Conservation (phyloP, 1,140 invertebrate species). For the Drosophila willistoni region DNA sequence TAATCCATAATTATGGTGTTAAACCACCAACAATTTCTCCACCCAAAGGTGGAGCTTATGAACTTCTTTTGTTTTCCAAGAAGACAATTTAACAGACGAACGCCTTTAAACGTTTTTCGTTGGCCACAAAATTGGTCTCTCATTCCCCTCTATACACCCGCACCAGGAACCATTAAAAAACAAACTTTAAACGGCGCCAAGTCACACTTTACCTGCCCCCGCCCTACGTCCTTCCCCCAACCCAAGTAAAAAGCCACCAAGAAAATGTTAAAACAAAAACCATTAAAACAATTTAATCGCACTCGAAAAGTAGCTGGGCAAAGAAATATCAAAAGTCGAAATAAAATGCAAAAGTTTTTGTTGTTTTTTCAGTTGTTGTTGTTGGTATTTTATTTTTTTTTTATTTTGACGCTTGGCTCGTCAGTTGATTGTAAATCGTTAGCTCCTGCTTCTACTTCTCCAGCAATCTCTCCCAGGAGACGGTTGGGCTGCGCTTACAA, state of each 20-base stretch:
- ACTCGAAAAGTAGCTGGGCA: conserved; percentile 58
- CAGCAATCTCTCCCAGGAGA: conserved; percentile 4
- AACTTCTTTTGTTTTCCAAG: neutral
- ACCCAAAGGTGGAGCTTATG: neutral
- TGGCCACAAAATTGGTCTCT: conserved; percentile 42
- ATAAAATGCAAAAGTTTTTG: conserved; percentile 79
- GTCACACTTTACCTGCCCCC: neutral
- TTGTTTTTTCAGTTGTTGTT: conserved; percentile 12
- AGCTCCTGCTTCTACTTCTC: conserved; percentile 19
- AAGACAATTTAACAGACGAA: conserved; percentile 23
- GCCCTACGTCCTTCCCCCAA: neutral
- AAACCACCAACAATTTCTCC: neutral
- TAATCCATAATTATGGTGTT: neutral
- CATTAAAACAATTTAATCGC: conserved; percentile 81
- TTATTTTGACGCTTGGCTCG: conserved; percentile 73
- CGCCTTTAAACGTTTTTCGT: conserved; percentile 24
- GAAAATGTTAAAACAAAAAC: conserved; percentile 61
- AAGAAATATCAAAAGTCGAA: conserved; percentile 74
- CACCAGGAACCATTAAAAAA: conserved; percentile 62
- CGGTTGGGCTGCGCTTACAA: conserved; percentile 42
- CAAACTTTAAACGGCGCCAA: conserved; percentile 60
- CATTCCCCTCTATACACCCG: neutral
- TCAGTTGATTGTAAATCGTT: conserved; percentile 77
- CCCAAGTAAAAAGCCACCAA: neutral
- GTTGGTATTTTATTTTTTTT: conserved; percentile 1